Evolutionary conservation across 2,888 invertebrate genomes (phyloP), one percentile per base, ranked within the genome.

Genomic region (Stenodema calcarata): DNA sequence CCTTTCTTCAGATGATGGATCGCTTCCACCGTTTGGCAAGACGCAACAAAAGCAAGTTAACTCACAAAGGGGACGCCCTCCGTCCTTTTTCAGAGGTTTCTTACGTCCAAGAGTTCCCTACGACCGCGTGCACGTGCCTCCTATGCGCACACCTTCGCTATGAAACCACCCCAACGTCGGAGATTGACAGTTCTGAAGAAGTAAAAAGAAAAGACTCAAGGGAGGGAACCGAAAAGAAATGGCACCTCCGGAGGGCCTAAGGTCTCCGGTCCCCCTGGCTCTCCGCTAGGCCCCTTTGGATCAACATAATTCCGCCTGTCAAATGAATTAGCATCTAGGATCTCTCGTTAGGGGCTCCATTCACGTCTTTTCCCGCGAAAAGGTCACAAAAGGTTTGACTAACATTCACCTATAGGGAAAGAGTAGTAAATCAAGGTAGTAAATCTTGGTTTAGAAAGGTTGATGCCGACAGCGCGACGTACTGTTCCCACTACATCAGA

Each of bases 231-330:
- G 18, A 73, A 73, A 35, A 30, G 30, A 73, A 30, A 35, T 73
- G 35, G 73, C 73, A 73, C 73, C 73, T 73, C 73, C 73, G 35
- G 35, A 73, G 73, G 73, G 30, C 73, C 30, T 73, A 73, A 73
- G 70, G 70, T 70, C 70, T 70, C 28, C 11, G 28, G 16, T 2
- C 35, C 9, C 18, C 73, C 30, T 16, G 9, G 28, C 70, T 42
- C 44, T 76, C 18, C 44, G 14, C 18, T 44, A n/a, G 16, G 62
- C 44, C 78, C 42, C 78, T 44, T 44, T 78, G 44, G 78, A 78
- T 78, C 78, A 78, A 78, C 78, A 78, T 44, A 44, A 78, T 78
- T 78, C 78, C 78, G 44, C 78, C 47, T 78, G 78, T 44, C 78
- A 44, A 44, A 78, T 78, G 78, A 78, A 78, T 18, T 44, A 44